Conservation (phyloP, 2,797 vertebrate species). For the Cyprinodon diabolis region DNA sequence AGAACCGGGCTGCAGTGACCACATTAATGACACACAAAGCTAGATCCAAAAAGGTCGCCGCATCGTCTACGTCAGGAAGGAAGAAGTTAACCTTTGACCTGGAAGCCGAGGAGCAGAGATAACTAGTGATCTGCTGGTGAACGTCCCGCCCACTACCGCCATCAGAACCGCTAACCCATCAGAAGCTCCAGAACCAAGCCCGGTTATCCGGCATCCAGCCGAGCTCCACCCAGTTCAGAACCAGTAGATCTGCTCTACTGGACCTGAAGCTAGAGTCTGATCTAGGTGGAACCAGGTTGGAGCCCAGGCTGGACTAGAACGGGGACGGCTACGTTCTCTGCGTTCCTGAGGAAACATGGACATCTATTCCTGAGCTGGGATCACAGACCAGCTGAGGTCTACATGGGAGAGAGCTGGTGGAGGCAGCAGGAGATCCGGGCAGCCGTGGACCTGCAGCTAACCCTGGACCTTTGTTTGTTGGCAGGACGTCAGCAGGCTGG, state of each 20-base stretch:
- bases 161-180: neutral
- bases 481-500: slow-evolving; percentile 55
- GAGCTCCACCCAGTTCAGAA: too few species aligned
- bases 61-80: slow-evolving; percentile 11
- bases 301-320: too few species aligned
- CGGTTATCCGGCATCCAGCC: too few species aligned
- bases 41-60: slow-evolving; percentile 12
- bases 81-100: slow-evolving; percentile 6
- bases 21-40: slow-evolving; percentile 6
- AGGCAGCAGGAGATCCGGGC: slow-evolving; percentile 6
- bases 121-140: slow-evolving; percentile 12
- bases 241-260: too few species aligned
- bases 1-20: slow-evolving; percentile 27
- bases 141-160: slow-evolving; percentile 13
- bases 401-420: too few species aligned
- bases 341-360: too few species aligned
- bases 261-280: too few species aligned
- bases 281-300: too few species aligned
- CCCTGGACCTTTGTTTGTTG: slow-evolving; percentile 40
- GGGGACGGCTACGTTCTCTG: too few species aligned
- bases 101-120: slow-evolving; percentile 20
- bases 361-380: too few species aligned
- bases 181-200: too few species aligned
- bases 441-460: slow-evolving; percentile 48
- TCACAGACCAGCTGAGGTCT: too few species aligned